A percentile compares a stretch with the other conserved stretches of the same genome.
phyloP scores from a whole-genome alignment of 2,888 invertebrate genomes.

The Pheosia tremula region DNA sequence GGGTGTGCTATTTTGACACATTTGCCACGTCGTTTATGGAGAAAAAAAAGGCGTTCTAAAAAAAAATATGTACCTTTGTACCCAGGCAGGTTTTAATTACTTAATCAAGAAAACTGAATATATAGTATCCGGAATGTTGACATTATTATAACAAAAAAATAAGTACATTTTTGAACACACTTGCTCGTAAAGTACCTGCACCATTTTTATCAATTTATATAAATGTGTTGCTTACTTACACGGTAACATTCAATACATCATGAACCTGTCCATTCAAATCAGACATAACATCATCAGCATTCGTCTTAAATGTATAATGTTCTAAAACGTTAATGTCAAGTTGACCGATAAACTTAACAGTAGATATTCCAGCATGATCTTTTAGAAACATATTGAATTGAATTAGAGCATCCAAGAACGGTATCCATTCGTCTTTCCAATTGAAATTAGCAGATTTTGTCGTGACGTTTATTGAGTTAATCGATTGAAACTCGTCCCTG shows the following conservation, averaged over 20 bases:
- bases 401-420: slow-evolving; percentile 49
- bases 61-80: too few relatives aligned
- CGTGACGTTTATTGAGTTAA: slow-evolving; percentile 34
- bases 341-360: slow-evolving; percentile 43
- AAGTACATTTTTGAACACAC: too few relatives aligned
- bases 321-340: slow-evolving; percentile 36
- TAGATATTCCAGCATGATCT: slow-evolving; percentile 39
- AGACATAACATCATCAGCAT: slow-evolving; percentile 20
- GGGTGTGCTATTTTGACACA: too few relatives aligned
- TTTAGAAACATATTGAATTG: slow-evolving; percentile 40
- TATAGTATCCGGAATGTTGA: too few relatives aligned
- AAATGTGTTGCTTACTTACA: slow-evolving; percentile 22
- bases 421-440: slow-evolving; percentile 46
- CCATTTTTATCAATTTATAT: too few relatives aligned
- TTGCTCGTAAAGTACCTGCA: too few relatives aligned
- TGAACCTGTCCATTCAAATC: slow-evolving; percentile 25
- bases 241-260: slow-evolving; percentile 23
- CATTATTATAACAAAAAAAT: too few relatives aligned
- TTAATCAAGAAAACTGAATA: too few relatives aligned
- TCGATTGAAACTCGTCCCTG: slow-evolving; percentile 33
- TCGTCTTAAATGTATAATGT: slow-evolving; percentile 20
- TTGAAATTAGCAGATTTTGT: slow-evolving; percentile 34
- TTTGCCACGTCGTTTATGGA: too few relatives aligned
- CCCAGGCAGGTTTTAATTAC: too few relatives aligned
- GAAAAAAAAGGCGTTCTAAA: too few relatives aligned